These are phyloP conservation scores for Cherax quadricarinatus DNA, from an alignment of 1,140 invertebrate species.

Conservation along the genomic window DNA sequence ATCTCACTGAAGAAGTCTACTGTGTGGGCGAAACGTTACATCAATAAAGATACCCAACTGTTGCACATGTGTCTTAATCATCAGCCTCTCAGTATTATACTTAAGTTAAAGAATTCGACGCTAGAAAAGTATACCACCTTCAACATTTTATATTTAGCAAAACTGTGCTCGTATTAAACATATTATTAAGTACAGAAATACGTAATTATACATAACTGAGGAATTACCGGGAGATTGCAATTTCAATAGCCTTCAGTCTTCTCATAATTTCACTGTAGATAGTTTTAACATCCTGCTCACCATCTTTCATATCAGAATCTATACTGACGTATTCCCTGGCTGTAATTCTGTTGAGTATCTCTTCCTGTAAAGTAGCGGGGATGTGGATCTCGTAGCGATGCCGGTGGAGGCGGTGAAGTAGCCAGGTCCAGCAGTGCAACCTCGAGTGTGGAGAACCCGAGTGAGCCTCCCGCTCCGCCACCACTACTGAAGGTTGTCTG, in stretches of 20 bases:
- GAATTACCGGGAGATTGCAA: background rate
- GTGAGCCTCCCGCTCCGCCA: background rate
- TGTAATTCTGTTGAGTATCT: background rate
- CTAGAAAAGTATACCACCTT: too few species aligned
- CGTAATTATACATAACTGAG: too few species aligned
- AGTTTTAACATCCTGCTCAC: background rate
- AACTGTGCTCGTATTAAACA: too few species aligned
- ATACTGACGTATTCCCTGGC: slow-evolving; percentile 11
- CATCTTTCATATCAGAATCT: background rate
- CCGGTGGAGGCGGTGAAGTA: background rate
- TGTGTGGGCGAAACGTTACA: too few species aligned
- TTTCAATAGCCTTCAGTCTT: slow-evolving; percentile 1
- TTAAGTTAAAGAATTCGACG: too few species aligned
- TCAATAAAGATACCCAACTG: too few species aligned
- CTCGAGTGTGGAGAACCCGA: background rate
- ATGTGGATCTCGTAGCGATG: slow-evolving; percentile 15
- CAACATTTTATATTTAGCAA: too few species aligned
- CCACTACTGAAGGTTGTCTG: slow-evolving; percentile 13
- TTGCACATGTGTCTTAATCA: too few species aligned
- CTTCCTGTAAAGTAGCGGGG: slow-evolving; percentile 9
- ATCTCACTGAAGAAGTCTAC: too few species aligned
- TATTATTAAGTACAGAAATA: too few species aligned
- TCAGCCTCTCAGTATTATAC: too few species aligned
- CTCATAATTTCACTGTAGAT: slow-evolving; percentile 3
- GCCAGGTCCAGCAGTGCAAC: background rate